Evolutionary conservation across 2,888 invertebrate genomes (phyloP).

Genomic region (Cheilosia scutellata): DNA sequence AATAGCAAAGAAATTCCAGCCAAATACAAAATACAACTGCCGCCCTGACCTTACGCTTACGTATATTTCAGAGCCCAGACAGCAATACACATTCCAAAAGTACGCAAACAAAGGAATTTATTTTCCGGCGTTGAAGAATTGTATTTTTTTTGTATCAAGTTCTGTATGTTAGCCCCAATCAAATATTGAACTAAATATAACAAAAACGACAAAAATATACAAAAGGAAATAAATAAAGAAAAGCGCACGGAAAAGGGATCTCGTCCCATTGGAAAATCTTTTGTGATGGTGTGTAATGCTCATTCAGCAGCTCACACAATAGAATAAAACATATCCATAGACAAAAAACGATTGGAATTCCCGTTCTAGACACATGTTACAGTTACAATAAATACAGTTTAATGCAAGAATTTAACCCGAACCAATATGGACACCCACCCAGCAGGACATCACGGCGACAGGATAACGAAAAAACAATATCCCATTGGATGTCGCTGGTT

Average conservation of each 20-base stretch:
- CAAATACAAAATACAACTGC: conserved; percentile 9
- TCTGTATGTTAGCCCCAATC: conserved; percentile 66
- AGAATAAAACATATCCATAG: conserved; percentile 29
- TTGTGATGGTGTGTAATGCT: conserved; percentile 45
- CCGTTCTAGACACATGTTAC: conserved; percentile 68
- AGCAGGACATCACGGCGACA: conserved; percentile 59
- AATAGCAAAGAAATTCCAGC: conserved; percentile 19
- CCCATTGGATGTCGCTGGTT: conserved; percentile 22
- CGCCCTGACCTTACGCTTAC: conserved; percentile 30
- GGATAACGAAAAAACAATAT: conserved; percentile 1
- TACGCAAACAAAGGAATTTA: conserved; percentile 62
- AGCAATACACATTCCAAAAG: conserved; percentile 62
- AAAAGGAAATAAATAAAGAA: conserved; percentile 29
- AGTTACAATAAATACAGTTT: conserved; percentile 66
- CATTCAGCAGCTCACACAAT: conserved; percentile 50
- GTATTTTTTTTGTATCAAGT: neutral
- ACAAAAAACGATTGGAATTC: conserved; percentile 58
- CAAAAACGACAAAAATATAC: conserved; percentile 21
- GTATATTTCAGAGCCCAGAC: conserved; percentile 14
- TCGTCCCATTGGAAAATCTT: neutral
- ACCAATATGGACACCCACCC: conserved; percentile 31
- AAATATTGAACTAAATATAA: conserved; percentile 69
- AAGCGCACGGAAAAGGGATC: conserved; percentile 39
- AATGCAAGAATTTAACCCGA: conserved; percentile 47
- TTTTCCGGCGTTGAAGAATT: conserved; percentile 51